A percentile compares a stretch with the other conserved stretches of the same genome.
Evolutionary conservation across 2,113 vertebrate genomes (phyloP).

Genomic region (Elephantulus edwardii): DNA sequence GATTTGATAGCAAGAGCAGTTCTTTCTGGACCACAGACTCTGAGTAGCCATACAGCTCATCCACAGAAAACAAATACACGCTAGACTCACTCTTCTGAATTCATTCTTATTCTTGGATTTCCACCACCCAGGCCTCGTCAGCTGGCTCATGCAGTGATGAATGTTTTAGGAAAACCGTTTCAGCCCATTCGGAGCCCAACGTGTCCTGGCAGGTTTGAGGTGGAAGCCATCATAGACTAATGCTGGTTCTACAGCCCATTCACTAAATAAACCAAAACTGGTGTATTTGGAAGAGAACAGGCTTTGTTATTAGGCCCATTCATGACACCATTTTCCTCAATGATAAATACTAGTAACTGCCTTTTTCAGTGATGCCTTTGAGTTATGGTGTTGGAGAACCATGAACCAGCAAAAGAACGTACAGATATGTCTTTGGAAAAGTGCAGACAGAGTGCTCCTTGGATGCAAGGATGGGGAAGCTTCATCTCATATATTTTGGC

Average conservation of each 20-base stretch:
- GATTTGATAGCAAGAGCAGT: slow-evolving; percentile 33
- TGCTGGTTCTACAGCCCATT: background rate
- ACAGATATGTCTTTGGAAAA: too few relatives aligned
- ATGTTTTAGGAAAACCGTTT: background rate
- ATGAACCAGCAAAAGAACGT: too few relatives aligned
- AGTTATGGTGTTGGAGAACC: too few relatives aligned
- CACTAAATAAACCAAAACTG: background rate
- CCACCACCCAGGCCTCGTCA: background rate
- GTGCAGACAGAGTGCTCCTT: too few relatives aligned
- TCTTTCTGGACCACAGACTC: background rate
- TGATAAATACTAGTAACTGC: background rate
- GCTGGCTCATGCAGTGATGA: background rate
- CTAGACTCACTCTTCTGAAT: slow-evolving; percentile 6
- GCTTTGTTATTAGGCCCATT: background rate
- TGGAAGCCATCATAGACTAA: background rate
- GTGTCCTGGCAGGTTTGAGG: background rate
- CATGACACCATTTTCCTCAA: background rate
- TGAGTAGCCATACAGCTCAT: slow-evolving; percentile 18
- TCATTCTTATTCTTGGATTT: rapidly evolving
- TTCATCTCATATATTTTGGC: too few relatives aligned
- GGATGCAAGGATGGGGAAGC: too few relatives aligned
- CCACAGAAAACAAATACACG: background rate
- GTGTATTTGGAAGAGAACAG: background rate
- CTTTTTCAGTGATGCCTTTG: too few relatives aligned
- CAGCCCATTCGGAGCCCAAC: rapidly evolving